Percentiles rank a stretch among this genome's conserved stretches.
phyloP scores from a whole-genome alignment of 2,888 invertebrate species.

The Cosmia trapezina region DNA sequence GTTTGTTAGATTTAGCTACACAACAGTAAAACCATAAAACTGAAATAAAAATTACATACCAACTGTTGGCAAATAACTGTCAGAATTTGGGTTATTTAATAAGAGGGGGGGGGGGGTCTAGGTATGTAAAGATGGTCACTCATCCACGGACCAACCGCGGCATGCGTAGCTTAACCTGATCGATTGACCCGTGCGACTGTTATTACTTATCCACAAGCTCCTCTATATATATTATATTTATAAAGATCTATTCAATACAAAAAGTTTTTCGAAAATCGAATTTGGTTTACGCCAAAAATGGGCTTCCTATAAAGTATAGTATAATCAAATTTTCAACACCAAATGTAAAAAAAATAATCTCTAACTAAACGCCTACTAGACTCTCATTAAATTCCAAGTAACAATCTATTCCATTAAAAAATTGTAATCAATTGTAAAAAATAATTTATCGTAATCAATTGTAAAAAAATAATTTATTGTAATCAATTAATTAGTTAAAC shows the following conservation, averaged over 20 bases:
- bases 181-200: too few relatives aligned
- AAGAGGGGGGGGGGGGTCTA: too few relatives aligned
- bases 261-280: background rate
- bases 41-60: too few relatives aligned
- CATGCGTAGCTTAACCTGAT: too few relatives aligned
- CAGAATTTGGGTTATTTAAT: too few relatives aligned
- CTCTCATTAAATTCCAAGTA: conserved; percentile 47
- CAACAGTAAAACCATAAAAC: too few relatives aligned
- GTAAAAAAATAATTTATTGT: conserved; percentile 43
- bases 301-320: background rate
- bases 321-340: background rate
- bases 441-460: conserved; percentile 44
- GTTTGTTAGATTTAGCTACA: too few relatives aligned
- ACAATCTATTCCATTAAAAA: conserved; percentile 51
- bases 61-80: too few relatives aligned
- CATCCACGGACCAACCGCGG: too few relatives aligned
- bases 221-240: too few relatives aligned
- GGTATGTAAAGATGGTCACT: too few relatives aligned
- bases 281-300: background rate
- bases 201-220: too few relatives aligned
- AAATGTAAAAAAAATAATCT: background rate
- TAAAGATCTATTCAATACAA: background rate
- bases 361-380: conserved; percentile 12
- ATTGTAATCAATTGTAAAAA: conserved; percentile 60
- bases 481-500: conserved; percentile 53